Conservation (phyloP, 2,888 invertebrate genomes). For the Spodoptera littoralis region DNA sequence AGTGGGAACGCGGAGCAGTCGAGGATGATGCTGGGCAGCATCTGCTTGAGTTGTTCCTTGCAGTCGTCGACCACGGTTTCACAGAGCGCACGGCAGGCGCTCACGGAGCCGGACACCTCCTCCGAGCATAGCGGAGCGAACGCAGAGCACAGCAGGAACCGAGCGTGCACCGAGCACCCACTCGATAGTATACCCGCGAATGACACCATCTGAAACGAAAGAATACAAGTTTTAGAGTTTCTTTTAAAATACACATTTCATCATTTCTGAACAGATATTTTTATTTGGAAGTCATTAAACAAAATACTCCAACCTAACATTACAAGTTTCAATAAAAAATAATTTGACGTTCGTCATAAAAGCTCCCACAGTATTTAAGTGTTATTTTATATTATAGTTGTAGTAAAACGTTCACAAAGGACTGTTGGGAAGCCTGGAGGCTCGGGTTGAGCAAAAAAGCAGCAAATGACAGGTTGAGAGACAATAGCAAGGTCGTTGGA, state of each 20-base stretch:
- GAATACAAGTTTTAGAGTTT: constrained; percentile 39
- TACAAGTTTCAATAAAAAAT: constrained; percentile 12
- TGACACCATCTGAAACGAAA: constrained; percentile 90
- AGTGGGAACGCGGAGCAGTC: constrained; percentile 95
- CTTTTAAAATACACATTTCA: background rate
- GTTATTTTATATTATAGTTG: constrained; percentile 39
- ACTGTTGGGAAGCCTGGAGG: constrained; percentile 46
- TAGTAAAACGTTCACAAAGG: constrained; percentile 50
- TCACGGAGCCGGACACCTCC: constrained; percentile 94
- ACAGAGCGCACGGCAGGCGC: constrained; percentile 95
- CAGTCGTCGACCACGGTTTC: constrained; percentile 93
- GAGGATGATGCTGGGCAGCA: constrained; percentile 92
- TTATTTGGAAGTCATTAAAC: constrained; percentile 1
- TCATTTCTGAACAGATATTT: background rate
- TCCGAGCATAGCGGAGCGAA: constrained; percentile 97
- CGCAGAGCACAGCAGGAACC: constrained; percentile 96
- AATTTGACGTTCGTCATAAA: constrained; percentile 26
- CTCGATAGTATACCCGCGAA: constrained; percentile 93
- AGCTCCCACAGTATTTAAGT: constrained; percentile 10
- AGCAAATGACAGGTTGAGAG: constrained; percentile 58
- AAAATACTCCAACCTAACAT: constrained; percentile 1
- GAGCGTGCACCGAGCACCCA: constrained; percentile 94
- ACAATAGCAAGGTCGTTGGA: constrained; percentile 76
- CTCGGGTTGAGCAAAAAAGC: constrained; percentile 51
- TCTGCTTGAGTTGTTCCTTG: constrained; percentile 90